Evolutionary conservation across 2,888 invertebrate genomes (phyloP).

Genomic region (Drosophila subquinaria): DNA sequence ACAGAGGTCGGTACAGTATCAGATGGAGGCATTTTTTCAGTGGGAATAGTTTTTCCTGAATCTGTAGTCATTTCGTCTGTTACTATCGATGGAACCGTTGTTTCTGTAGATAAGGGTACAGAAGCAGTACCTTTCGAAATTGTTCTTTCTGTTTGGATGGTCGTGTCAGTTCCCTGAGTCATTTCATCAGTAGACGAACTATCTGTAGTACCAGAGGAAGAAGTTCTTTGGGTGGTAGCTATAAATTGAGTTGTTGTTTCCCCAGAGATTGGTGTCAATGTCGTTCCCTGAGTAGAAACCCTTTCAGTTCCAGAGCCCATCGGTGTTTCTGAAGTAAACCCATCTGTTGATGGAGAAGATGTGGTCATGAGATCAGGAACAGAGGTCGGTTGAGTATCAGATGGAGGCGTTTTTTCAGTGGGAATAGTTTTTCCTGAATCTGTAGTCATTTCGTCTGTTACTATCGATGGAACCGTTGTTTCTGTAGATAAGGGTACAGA

Average conservation of each 20-base stretch:
- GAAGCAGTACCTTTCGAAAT: background rate
- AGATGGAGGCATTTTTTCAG: background rate
- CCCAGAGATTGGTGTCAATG: background rate
- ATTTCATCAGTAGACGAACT: background rate
- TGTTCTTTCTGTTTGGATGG: background rate
- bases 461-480: background rate
- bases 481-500: background rate
- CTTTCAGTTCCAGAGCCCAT: too few species aligned
- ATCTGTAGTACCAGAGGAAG: background rate
- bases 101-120: background rate
- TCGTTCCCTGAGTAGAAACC: background rate
- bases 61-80: background rate
- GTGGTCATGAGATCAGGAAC: too few species aligned
- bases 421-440: too few species aligned
- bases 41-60: background rate
- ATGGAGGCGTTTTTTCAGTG: too few species aligned
- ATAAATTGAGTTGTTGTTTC: background rate
- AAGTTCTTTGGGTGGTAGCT: constrained; percentile 5
- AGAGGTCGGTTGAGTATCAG: too few species aligned
- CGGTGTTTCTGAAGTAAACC: too few species aligned
- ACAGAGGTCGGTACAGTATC: background rate
- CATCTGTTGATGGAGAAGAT: too few species aligned
- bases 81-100: background rate
- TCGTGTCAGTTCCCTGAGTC: background rate
- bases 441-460: background rate